phyloP scores from a whole-genome alignment of 2,113 vertebrate genomes.

The Solenodon paradoxus region DNA sequence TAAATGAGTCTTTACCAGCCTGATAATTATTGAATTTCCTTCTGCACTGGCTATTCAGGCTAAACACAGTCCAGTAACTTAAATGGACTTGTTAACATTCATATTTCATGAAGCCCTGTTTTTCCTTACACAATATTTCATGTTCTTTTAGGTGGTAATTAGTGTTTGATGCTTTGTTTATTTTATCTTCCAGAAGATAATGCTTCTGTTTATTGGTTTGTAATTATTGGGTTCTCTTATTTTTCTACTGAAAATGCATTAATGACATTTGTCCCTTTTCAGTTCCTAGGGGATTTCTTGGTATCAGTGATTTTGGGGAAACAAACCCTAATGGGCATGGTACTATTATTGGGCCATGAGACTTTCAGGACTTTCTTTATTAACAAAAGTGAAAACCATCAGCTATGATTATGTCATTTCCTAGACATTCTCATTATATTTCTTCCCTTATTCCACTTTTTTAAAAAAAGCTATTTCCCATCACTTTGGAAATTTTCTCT shows the following conservation, averaged over 20 bases:
- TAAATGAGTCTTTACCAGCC: background rate
- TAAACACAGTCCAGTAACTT: conserved; percentile 7
- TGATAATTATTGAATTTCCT: conserved; percentile 10
- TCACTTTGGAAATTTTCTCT: background rate
- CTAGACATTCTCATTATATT: background rate
- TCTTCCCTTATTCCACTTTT: background rate
- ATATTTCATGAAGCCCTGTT: background rate
- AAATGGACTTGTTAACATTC: background rate
- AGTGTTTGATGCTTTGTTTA: background rate
- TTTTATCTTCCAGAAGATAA: background rate
- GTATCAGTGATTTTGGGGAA: background rate
- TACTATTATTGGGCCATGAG: background rate
- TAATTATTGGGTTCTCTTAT: background rate
- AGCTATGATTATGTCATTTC: background rate
- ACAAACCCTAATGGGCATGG: background rate
- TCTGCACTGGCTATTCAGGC: background rate
- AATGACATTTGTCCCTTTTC: background rate
- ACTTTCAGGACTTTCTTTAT: background rate
- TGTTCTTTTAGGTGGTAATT: conserved; percentile 2
- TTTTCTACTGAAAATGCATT: background rate
- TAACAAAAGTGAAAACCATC: background rate
- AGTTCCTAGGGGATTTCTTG: background rate
- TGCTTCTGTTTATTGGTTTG: conserved; percentile 2
- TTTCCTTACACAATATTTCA: background rate
- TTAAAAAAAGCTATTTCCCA: background rate